phyloP scores from a whole-genome alignment of 2,888 invertebrate genomes.

The Zygaena filipendulae region DNA sequence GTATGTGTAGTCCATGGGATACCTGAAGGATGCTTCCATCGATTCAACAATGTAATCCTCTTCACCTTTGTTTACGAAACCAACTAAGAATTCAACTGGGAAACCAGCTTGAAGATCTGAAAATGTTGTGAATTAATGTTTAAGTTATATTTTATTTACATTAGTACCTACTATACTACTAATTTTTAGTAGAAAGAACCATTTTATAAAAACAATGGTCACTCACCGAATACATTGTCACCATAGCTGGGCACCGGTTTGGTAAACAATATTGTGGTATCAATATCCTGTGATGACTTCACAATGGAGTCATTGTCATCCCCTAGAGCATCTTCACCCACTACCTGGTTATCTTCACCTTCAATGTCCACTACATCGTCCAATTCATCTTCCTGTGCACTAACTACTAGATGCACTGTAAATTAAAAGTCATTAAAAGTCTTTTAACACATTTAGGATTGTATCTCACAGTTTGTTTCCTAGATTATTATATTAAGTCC shows the following conservation, averaged over 20 bases:
- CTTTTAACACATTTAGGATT: too few relatives aligned
- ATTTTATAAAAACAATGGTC: conserved; percentile 2
- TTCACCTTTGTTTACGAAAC: conserved; percentile 94
- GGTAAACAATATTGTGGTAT: conserved; percentile 90
- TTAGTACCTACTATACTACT: too few relatives aligned
- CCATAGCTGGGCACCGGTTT: conserved; percentile 75
- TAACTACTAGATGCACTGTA: too few relatives aligned
- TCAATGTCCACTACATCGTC: conserved; percentile 78
- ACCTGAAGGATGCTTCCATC: conserved; percentile 97
- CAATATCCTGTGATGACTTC: conserved; percentile 89
- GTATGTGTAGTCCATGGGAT: conserved; percentile 98
- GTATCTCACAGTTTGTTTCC: too few relatives aligned
- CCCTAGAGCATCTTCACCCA: conserved; percentile 71
- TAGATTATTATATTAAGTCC: too few relatives aligned
- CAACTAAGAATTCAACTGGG: conserved; percentile 94
- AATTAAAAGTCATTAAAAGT: too few relatives aligned
- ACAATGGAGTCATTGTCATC: conserved; percentile 71
- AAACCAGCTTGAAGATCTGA: conserved; percentile 93
- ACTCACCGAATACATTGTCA: conserved; percentile 73
- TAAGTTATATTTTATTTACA: too few relatives aligned
- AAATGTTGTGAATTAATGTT: conserved; percentile 16
- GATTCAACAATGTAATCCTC: conserved; percentile 92
- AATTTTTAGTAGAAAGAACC: not conserved
- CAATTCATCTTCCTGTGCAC: conserved; percentile 75
- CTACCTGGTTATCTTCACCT: conserved; percentile 71